These are phyloP conservation scores for Drosophila kanekoi DNA, from an alignment of 2,888 invertebrate genomes.

Conservation along the genomic window DNA sequence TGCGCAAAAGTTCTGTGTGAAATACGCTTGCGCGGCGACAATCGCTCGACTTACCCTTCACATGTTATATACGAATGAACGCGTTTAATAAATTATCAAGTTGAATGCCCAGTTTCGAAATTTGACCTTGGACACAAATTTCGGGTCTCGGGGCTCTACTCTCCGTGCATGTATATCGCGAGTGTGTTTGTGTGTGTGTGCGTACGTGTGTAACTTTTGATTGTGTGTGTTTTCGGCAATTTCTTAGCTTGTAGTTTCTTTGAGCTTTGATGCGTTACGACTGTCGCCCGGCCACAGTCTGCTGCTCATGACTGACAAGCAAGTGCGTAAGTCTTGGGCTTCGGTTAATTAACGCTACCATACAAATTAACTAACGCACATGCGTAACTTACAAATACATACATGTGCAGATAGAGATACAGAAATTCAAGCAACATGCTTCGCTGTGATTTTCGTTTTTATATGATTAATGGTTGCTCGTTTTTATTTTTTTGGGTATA, in stretches of 20 bases:
- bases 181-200: slow-evolving; percentile 14
- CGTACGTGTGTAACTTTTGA: slow-evolving; percentile 9
- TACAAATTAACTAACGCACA: slow-evolving; percentile 77
- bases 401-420: background rate
- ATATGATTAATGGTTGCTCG: slow-evolving; percentile 61
- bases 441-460: slow-evolving; percentile 31
- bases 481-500: slow-evolving; percentile 29
- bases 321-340: slow-evolving; percentile 54
- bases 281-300: slow-evolving; percentile 44
- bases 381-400: slow-evolving; percentile 60
- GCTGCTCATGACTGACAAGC: slow-evolving; percentile 36
- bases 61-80: slow-evolving; percentile 62
- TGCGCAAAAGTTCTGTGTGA: slow-evolving; percentile 48
- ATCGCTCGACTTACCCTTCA: slow-evolving; percentile 56
- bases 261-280: slow-evolving; percentile 57
- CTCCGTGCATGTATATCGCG: slow-evolving; percentile 9
- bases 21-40: slow-evolving; percentile 65
- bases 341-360: slow-evolving; percentile 67
- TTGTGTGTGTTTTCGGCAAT: slow-evolving; percentile 12
- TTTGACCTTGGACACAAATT: slow-evolving; percentile 83
- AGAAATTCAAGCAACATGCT: slow-evolving; percentile 1
- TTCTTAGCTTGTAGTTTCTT: slow-evolving; percentile 41
- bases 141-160: slow-evolving; percentile 60
- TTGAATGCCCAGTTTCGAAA: slow-evolving; percentile 83
- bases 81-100: slow-evolving; percentile 82